Conservation (phyloP, 2,797 vertebrate species). For the Octomys mimax region DNA sequence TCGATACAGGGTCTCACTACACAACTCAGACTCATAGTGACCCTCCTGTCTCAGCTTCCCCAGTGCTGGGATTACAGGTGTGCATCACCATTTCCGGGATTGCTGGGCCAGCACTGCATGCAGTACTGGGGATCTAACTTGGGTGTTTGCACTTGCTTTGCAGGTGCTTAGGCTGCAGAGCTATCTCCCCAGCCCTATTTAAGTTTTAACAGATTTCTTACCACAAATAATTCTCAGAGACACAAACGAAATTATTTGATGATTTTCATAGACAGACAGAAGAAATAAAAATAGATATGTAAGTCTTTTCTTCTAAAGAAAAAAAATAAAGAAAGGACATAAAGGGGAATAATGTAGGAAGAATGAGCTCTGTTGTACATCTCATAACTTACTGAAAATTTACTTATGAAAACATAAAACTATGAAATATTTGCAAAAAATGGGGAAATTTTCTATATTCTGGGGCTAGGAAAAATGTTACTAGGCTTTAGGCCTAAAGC, state of each 20-base stretch:
- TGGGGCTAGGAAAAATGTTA: not conserved
- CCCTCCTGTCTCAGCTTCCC: no score
- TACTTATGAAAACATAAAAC: not conserved
- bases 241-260: not conserved
- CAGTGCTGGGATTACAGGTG: no score
- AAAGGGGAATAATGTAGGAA: not conserved
- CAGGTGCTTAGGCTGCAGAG: no score
- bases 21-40: no score
- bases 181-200: no score
- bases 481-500: not conserved
- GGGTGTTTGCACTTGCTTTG: no score
- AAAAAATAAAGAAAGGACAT: not conserved
- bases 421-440: not conserved
- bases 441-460: not conserved
- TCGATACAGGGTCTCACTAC: no score
- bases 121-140: no score
- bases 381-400: not conserved
- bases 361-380: not conserved
- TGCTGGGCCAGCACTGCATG: no score
- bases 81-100: no score
- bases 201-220: not conserved
- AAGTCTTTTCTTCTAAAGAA: not conserved
- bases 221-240: not conserved
- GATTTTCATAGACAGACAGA: not conserved
- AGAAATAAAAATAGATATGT: not conserved